Evolutionary conservation across 2,888 invertebrate genomes (phyloP).

Genomic region (Microdon myrmicae): DNA sequence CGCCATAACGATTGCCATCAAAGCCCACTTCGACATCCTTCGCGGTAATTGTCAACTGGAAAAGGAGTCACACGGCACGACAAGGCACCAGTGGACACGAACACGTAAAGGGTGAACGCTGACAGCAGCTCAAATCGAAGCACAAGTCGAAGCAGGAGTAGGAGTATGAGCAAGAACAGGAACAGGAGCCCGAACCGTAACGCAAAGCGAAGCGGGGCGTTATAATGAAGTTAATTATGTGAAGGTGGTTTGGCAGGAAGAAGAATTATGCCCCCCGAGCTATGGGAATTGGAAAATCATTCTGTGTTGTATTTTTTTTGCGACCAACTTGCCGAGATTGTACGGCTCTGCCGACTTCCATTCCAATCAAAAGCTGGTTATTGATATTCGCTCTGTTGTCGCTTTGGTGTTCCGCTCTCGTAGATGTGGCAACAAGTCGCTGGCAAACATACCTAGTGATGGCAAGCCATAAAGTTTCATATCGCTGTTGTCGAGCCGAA

Average conservation of each 20-base stretch:
- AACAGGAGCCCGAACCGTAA: conserved; percentile 7
- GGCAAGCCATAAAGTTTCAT: too few relatives aligned
- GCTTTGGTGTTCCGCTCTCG: not conserved
- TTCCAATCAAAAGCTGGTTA: conserved; percentile 21
- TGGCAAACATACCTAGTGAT: too few relatives aligned
- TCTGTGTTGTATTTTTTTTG: too few relatives aligned
- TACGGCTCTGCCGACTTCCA: too few relatives aligned
- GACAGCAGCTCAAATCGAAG: too few relatives aligned
- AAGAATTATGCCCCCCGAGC: conserved; percentile 36
- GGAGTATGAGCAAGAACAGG: too few relatives aligned
- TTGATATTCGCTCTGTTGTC: conserved; percentile 26
- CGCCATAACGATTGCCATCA: conserved; percentile 47
- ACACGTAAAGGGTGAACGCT: too few relatives aligned
- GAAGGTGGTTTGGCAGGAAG: conserved; percentile 52
- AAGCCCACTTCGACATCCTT: conserved; percentile 48
- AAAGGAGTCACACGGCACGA: conserved; percentile 36
- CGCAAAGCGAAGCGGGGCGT: conserved; percentile 39
- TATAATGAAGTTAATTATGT: conserved; percentile 52
- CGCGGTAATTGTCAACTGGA: conserved; percentile 51
- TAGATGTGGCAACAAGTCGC: too few relatives aligned
- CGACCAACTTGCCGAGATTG: conserved; percentile 1
- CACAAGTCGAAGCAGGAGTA: too few relatives aligned
- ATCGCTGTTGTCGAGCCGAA: too few relatives aligned
- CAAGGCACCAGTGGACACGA: too few relatives aligned
- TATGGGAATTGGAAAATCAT: too few relatives aligned